Conservation (phyloP, 2,797 vertebrate species). For the Anguilla pacifica region DNA sequence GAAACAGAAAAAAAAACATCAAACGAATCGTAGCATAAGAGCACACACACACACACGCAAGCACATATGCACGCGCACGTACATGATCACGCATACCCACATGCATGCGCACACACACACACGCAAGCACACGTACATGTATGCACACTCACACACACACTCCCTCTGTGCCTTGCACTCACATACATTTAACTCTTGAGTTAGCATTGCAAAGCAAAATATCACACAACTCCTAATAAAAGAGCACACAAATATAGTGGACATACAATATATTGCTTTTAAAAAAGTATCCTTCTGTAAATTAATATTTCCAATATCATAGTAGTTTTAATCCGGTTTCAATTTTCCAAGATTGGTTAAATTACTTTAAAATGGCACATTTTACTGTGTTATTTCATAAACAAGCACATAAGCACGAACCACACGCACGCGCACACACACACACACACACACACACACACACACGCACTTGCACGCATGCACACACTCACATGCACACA, state of each 20-base stretch:
- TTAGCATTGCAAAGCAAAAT: neutral
- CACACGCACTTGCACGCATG: neutral
- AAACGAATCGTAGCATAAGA: neutral
- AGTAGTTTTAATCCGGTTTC: neutral
- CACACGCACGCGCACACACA: neutral
- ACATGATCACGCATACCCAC: too few species aligned
- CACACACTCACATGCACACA: neutral
- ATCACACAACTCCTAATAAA: too few species aligned
- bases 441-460: neutral
- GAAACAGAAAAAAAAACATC: slow-evolving; percentile 4
- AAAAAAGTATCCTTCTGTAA: too few species aligned
- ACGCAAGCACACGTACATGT: slow-evolving; percentile 41
- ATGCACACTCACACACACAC: neutral
- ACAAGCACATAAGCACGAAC: neutral
- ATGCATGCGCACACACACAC: neutral
- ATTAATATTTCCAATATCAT: too few species aligned
- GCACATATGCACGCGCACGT: neutral
- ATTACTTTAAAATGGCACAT: neutral
- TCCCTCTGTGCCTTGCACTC: neutral
- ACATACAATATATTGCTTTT: too few species aligned
- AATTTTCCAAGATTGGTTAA: neutral
- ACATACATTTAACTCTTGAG: neutral
- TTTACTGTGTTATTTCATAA: neutral
- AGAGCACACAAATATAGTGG: too few species aligned
- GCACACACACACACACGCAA: neutral